A percentile compares a stretch with the other conserved stretches of the same genome.
These are phyloP conservation scores for Pachyseris speciosa DNA, from an alignment of 64 coral and sea anemone genomes.

Conservation along the genomic window DNA sequence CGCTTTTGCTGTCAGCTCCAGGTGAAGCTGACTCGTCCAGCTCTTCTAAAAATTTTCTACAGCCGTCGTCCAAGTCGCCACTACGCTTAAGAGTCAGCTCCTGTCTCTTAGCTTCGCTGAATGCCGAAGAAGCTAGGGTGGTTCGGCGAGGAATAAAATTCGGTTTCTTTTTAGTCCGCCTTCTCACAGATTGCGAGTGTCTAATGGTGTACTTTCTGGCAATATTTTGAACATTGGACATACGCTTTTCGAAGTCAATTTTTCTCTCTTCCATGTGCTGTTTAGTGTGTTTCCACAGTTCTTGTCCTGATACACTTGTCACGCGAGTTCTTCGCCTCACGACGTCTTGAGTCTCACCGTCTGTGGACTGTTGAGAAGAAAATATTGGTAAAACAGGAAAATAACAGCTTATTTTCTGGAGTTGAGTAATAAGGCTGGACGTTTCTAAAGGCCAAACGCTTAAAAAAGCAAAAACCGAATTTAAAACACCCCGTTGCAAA, in stretches of 20 bases:
- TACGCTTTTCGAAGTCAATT: neutral
- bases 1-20: neutral
- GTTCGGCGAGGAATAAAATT: neutral
- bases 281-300: neutral
- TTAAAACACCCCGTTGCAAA: too few relatives aligned
- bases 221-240: conserved; percentile 2
- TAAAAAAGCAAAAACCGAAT: too few relatives aligned
- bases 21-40: neutral
- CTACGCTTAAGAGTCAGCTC: neutral
- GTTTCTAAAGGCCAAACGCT: too few relatives aligned
- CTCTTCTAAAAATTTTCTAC: neutral
- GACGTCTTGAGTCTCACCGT: neutral
- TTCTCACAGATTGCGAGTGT: conserved; percentile 15
- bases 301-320: neutral
- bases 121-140: neutral
- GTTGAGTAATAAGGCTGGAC: too few relatives aligned
- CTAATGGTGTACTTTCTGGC: neutral
- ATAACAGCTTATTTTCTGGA: neutral
- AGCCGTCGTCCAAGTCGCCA: neutral
- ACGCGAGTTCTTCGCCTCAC: neutral
- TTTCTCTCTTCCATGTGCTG: conserved; percentile 3
- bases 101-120: neutral
- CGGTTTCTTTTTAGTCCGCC: neutral
- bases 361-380: neutral
- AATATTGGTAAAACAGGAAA: neutral